Evolutionary conservation across 2,888 invertebrate species (phyloP).

Genomic region (Diaphora mendica): DNA sequence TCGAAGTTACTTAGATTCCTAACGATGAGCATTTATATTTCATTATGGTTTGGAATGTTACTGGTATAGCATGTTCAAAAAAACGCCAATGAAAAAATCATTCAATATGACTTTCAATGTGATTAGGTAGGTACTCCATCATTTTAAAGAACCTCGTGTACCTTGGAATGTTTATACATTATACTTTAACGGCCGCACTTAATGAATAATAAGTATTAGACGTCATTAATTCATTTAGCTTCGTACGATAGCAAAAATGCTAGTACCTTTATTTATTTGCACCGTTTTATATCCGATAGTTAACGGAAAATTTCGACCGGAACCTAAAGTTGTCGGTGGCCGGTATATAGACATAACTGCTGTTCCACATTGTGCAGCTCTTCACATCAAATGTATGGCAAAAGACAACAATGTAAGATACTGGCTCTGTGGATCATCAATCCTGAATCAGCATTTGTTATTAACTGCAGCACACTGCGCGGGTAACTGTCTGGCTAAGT

Average conservation of each 20-base stretch:
- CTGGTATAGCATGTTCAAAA: not conserved
- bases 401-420: rapidly evolving
- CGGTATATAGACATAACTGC: constrained; percentile 24
- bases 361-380: constrained; percentile 48
- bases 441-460: constrained; percentile 54
- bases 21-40: not conserved
- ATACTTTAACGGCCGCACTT: constrained; percentile 5
- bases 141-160: not conserved
- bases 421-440: constrained; percentile 58
- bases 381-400: constrained; percentile 31
- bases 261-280: constrained; percentile 2
- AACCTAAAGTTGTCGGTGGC: constrained; percentile 13
- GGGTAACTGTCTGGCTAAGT: constrained; percentile 4
- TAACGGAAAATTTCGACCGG: not conserved
- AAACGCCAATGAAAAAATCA: not conserved
- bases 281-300: not conserved
- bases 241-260: constrained; percentile 2
- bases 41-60: not conserved
- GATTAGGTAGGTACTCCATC: not conserved
- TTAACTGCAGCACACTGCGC: constrained; percentile 62
- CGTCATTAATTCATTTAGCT: not conserved
- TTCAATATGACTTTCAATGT: not conserved
- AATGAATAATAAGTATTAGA: not conserved
- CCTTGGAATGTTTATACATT: not conserved
- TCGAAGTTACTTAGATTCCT: not conserved